Percentiles rank a stretch among this genome's conserved stretches.
These are phyloP conservation scores for Sarcophaga variegata DNA, from an alignment of 2,888 invertebrate genomes.

Conservation along the genomic window DNA sequence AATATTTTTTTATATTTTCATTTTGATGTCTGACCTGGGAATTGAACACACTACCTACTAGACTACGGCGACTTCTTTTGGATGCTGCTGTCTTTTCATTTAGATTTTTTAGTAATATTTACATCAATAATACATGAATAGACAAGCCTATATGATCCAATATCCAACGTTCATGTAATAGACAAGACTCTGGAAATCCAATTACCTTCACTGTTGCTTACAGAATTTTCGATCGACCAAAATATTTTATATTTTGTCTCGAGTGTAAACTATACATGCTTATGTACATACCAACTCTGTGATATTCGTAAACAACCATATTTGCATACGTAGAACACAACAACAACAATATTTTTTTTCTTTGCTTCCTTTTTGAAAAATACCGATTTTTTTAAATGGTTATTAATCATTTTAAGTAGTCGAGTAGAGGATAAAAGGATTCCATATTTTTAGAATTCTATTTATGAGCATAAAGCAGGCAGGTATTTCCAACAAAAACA, in stretches of 20 bases:
- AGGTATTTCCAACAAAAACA: background rate
- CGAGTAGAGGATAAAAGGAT: slow-evolving; percentile 39
- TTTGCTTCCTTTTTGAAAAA: slow-evolving; percentile 3
- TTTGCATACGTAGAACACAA: background rate
- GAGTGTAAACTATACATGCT: slow-evolving; percentile 1
- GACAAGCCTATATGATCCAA: no score
- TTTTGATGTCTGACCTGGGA: no score
- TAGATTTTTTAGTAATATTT: no score
- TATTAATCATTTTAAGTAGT: slow-evolving; percentile 69
- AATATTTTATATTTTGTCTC: slow-evolving; percentile 1
- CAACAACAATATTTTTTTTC: background rate
- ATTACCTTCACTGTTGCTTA: no score
- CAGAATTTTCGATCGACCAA: no score
- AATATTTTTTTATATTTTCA: no score
- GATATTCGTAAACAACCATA: background rate
- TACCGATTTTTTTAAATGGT: slow-evolving; percentile 38
- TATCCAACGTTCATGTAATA: no score
- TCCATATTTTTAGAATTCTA: slow-evolving; percentile 23
- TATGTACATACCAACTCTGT: background rate
- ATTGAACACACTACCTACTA: no score
- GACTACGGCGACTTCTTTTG: no score
- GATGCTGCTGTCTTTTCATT: no score
- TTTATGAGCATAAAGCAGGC: slow-evolving; percentile 26
- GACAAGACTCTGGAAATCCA: no score
- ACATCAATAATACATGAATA: no score